Evolutionary conservation across 2,113 vertebrate species (phyloP).

Genomic region (Kryptolebias marmoratus): DNA sequence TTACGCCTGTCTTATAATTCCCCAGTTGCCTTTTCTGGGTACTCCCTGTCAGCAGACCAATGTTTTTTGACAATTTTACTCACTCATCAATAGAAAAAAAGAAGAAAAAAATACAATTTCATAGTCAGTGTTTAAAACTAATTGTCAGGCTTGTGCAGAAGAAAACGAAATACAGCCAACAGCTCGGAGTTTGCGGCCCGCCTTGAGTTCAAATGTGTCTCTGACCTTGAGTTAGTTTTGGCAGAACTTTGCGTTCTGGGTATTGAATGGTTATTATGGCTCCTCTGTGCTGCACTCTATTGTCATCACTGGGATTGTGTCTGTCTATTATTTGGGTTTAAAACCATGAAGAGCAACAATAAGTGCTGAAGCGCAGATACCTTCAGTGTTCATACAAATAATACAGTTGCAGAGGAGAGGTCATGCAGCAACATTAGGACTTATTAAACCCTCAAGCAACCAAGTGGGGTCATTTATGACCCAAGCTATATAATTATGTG

Average conservation of each 20-base stretch:
- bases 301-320: constrained; percentile 20
- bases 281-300: constrained; percentile 25
- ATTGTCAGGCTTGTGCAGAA: constrained; percentile 20
- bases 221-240: constrained; percentile 67
- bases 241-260: constrained; percentile 51
- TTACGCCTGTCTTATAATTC: constrained; percentile 22
- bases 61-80: constrained; percentile 19
- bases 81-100: constrained; percentile 8
- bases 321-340: constrained; percentile 28
- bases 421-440: background rate
- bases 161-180: constrained; percentile 37
- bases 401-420: constrained; percentile 21
- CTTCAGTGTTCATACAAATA: constrained; percentile 13
- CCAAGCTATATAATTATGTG: too few species aligned
- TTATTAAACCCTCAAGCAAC: background rate
- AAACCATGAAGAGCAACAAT: constrained; percentile 30
- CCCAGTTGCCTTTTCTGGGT: background rate
- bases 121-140: constrained; percentile 10
- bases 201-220: constrained; percentile 49
- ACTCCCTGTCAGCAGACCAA: background rate
- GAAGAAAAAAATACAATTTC: background rate
- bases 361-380: background rate
- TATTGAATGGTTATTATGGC: constrained; percentile 39
- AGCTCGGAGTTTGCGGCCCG: constrained; percentile 35
- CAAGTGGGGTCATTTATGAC: too few species aligned